Evolutionary conservation across 2,888 invertebrate genomes (phyloP), one percentile per base, ranked within the genome.

Genomic region (Pseudolycoriella hygida): DNA sequence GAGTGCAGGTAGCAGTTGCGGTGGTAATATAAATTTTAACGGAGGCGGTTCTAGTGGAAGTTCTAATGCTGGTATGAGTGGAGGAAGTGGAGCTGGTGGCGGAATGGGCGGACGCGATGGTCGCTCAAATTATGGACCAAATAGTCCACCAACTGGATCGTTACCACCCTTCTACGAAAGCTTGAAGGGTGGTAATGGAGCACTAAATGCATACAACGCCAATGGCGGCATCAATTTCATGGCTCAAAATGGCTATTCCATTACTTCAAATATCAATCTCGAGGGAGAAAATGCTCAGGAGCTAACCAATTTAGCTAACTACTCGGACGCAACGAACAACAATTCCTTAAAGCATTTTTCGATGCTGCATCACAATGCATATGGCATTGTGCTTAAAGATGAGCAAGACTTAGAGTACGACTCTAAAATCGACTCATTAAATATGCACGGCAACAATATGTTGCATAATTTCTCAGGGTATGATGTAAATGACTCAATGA

Each of bases 151-250:
- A 2, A 86, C 85, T 1, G 86, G 85, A 12, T 84, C 85, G 44
- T 67, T 88, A 49, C 88, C 88, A n/a, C 87, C 87, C 1, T 88
- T 88, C 57, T 87, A 87, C 61, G 87, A 87, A 64, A 84, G 84
- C 10, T 69, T 88, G 0, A 88, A 88, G 62, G 77, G 78, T 43
- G 84, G 85, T 12, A 84, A 81, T 56, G 78, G 76, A 52, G 72
- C 76, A 11, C 70, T 71, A 42, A 73, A 72, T 52, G 70, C 70
- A 48, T 83, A 76, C 56, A 80, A 80, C 57, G 76, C 77, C 18
- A 53, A 57, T 2, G 76, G 74, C 55, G 70, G 77, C 31, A 25
- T 25, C 25, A 73, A 69, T 52, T 79, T 77, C 54, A 58, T 71
- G 4, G 65, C 72, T 18, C 68, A 70, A 43, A 81, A 77, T 57